Base-by-base conservation (phyloP, 2,113 vertebrate species). In the Podarcis cretensis region DNA sequence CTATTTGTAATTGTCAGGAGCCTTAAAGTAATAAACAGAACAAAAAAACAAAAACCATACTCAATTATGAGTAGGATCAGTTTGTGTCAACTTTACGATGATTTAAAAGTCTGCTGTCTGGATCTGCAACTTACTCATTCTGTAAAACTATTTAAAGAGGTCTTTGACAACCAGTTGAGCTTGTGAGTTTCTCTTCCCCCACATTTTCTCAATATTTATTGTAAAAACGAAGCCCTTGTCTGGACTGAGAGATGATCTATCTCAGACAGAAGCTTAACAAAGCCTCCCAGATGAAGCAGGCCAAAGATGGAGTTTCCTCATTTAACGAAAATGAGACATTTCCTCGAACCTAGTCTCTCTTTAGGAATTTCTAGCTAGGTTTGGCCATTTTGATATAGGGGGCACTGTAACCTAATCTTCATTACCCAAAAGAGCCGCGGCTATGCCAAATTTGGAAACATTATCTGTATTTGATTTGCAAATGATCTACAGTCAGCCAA, bases 51-150 rank as follows among this genome's bases (percentile, higher is more conserved):
- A 81, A 92, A 95, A 95, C 57, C 27, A 54, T 32, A 87, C 74
- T 87, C 87, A 89, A 85, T 95, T 92, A 91, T 92, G 65, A 87
- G 32, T 81, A 54, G 82, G 83, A 90, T 92, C 77, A 92, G 73
- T 93, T 93, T 90, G 82, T 92, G 91, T 91, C 91, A 95, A 90
- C 84, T 89, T 93, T 91, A 89, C 92, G 54, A 87, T 93, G 84
- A 95, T 94, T 96, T 94, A 94, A 48, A 95, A 95, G 83, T 90
- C 87, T 94, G 48, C 40, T 92, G 89, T 94, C 90, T 96, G 77
- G 65, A 88, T 87, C 89, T 82, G 78, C 76, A 90, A 91, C 74
- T 89, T 84, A 35, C 87, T 90, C 87, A 90, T 89, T 89, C 91
- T 93, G 79, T 80, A 87, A 89, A 92, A 92, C 66, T 85, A 82